A percentile compares a stretch with the other conserved stretches of the same genome.
Evolutionary conservation across 2,888 invertebrate genomes (phyloP).

Genomic region (Patella depressa): DNA sequence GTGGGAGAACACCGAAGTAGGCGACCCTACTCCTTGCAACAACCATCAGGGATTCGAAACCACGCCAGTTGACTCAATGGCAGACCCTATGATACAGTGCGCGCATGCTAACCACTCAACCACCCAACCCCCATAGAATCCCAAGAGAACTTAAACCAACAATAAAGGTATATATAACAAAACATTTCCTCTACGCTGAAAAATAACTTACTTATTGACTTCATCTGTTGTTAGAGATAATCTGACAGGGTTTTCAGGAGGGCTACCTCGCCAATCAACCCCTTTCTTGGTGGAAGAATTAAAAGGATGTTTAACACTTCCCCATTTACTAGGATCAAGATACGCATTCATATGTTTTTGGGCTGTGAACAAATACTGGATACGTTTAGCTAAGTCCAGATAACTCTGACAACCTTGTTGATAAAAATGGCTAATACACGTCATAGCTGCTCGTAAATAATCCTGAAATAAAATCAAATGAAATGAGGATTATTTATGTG

Average conservation of each 20-base stretch:
- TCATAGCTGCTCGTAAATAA: constrained; percentile 71
- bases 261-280: constrained; percentile 34
- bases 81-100: no score
- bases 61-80: no score
- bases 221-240: constrained; percentile 60
- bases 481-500: no score
- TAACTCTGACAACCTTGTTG: constrained; percentile 67
- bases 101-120: no score
- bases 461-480: constrained; percentile 58
- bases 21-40: no score
- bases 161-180: no score
- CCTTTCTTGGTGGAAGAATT: constrained; percentile 26
- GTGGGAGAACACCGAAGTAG: no score
- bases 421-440: constrained; percentile 70
- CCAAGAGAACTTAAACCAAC: no score
- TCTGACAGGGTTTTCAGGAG: constrained; percentile 71
- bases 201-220: constrained; percentile 58
- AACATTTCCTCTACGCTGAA: background rate
- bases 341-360: constrained; percentile 68
- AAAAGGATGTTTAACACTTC: constrained; percentile 53
- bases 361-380: constrained; percentile 64
- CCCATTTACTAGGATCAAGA: constrained; percentile 63
- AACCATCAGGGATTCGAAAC: no score
- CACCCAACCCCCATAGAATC: no score
- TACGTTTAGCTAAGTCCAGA: constrained; percentile 57